Base-by-base conservation (phyloP, 2,113 vertebrate species). In the Meleagris gallopavo region DNA sequence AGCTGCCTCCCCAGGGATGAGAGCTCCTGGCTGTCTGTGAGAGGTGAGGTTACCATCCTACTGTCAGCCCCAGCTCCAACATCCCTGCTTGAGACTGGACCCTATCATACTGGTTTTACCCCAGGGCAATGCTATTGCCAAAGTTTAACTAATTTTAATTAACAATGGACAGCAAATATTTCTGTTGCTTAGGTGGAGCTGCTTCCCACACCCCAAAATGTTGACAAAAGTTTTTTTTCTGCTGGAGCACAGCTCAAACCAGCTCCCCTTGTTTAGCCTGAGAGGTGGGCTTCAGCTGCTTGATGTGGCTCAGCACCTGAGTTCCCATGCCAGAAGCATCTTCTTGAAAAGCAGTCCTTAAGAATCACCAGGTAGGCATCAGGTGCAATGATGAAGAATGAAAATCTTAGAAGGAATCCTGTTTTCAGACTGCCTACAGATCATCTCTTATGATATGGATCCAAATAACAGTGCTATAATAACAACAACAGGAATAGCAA, bases 401-500 rank as follows among this genome's bases (percentile, higher is more conserved):
- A 79, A 94, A 91, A 70, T 71, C 55, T 73, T 73, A 79, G 71
- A 65, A 66, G 29, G 30, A 29, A 61, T 90, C 45, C 78, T 71
- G 13, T 86, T 92, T 88, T 69, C 54, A 64, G 75, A 81, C 34
- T 0, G 0, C 57, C 29, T 3, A 30, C 19, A 86, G 78, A 69
- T 84, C 41, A 10, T 54, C 72, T 71, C 77, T 80, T 38, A 93
- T 77, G 64, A 83, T 91, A 46, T 67, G 58, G 65, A 88, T 60
- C 25, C 29, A 45, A 94, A 72, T 54, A 81, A 64, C 18, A 64
- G 57, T 40, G 34, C 22, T 83, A 46, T 69, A 85, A 55, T 89
- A 88, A 83, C 14, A 91, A 83, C 16, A 91, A 46, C 25, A 93
- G 79, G 86, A 91, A 72, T 50, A 86, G 71, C 25, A 74, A 40